Evolutionary conservation across 2,888 invertebrate species (phyloP), one percentile per base, ranked within the genome.

Genomic region (Sinohyriopsis cumingii): DNA sequence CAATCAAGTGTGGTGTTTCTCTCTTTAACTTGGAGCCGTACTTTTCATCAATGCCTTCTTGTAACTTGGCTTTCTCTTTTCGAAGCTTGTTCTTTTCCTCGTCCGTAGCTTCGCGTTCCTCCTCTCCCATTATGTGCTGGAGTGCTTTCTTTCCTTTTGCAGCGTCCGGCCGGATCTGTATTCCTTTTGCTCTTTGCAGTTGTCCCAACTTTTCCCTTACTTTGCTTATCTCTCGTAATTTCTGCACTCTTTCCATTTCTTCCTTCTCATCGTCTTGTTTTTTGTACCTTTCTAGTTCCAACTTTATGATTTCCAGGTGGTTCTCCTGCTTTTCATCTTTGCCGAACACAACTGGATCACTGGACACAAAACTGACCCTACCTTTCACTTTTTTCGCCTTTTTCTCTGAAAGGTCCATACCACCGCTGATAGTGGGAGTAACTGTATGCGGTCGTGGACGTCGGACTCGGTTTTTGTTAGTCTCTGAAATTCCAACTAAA

Each of bases 21-120:
- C 71, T 78, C 63, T 72, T 65, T 45, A 72, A 69, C 20, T 66
- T 61, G 12, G 78, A 57, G 2, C 78, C 81, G 65, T 80, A 71
- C 59, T 81, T 82, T 12, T 69, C 63, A 67, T 76, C 73, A 6
- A 81, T 77, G 56, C 73, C 68, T 18, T 72, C 67, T 59, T 75
- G 75, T 61, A 82, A 64, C 55, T 73, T 66, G 7, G 74, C 65
- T 9, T 78, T 79, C 55, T 82, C 80, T 18, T 73, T 72, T 68
- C 65, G 55, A 56, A 72, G 60, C 22, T 67, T 66, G 25, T 61
- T 71, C 22, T 65, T 61, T 54, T 77, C 77, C 54, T 76, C 75
- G 28, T 78, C 70, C 62, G 74, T 68, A 1, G 78, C 72, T 25
- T 72, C 61, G 55, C 73, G 68, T 53, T 74, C 74, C 56, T 82